These are phyloP conservation scores for Aegotheles bennettii DNA, from an alignment of 2,113 vertebrate species.

Conservation along the genomic window DNA sequence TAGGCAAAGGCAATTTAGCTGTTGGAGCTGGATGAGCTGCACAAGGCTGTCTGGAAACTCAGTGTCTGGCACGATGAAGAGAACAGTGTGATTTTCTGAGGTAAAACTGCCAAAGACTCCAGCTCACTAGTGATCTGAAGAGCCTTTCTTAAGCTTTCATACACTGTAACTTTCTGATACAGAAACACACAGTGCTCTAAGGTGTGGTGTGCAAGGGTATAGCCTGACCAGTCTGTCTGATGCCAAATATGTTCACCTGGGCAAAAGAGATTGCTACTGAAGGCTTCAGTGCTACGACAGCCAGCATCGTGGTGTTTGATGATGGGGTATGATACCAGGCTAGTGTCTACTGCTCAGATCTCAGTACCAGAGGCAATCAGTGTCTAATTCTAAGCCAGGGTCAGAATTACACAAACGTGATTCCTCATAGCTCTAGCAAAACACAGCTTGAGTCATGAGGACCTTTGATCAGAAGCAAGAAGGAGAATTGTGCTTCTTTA, in stretches of 20 bases:
- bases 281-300: background rate
- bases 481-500: background rate
- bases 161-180: background rate
- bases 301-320: background rate
- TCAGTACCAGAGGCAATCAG: background rate
- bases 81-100: background rate
- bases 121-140: background rate
- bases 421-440: background rate
- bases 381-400: background rate
- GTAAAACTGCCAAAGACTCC: background rate
- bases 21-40: background rate
- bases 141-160: background rate
- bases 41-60: background rate
- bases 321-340: rapidly evolving
- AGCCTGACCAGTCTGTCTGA: background rate
- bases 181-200: background rate
- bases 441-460: background rate
- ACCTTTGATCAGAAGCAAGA: background rate
- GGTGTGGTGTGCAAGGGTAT: background rate
- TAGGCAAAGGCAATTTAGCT: background rate
- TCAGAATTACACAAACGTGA: background rate
- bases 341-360: background rate
- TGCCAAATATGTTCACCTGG: background rate
- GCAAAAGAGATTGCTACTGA: background rate
- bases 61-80: background rate